Base-by-base conservation (phyloP, 35 echinoderm and acorn worm genomes). In the Diadema setosum region DNA sequence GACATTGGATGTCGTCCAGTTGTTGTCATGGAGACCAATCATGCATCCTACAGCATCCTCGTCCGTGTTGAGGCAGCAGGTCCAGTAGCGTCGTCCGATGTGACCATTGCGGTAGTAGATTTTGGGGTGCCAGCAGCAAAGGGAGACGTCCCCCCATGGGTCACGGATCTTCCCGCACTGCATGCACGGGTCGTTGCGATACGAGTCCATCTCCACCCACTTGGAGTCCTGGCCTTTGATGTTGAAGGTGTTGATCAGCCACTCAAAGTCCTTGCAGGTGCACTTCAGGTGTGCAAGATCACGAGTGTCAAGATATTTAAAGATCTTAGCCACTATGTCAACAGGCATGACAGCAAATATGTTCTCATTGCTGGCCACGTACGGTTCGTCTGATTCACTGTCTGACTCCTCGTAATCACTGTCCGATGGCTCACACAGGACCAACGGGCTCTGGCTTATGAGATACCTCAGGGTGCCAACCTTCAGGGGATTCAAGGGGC, bases 151-250 rank as follows among this genome's bases (percentile, higher is more conserved):
- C 4, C 95, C 95, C 40, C 91, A 70, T 26, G 91, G 83, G 59
- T 98, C 95, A 20, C 81, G 80, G n/a, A 98, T 91, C 88, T 98
- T 98, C 16, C 95, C 95, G 42, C 95, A 98, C 46, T 98, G 91
- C 88, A 94, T 94, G 50, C 95, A 98, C 39, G 95, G 95, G 43
- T 98, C 95, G 17, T 88, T 81, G 16, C 85, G 76, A 45, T 98
- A 98, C 0, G 46, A 52, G 18, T 52, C 44, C 15, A 58, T 57
- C 61, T 83, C 83, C 3, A 73, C 39, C 95, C 95, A 98, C 45
- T 84, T 76, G 11, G 86, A 93, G 70, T 98, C 95, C 4, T 31
- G 31, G 14, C 91, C 95, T 17, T 32, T 46, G 34, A 98, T 93
- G 65, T 98, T 83, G 83, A 80, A 98, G 15, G 64, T 70, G 34